Percentiles rank a stretch among this genome's conserved stretches.
phyloP scores from a whole-genome alignment of 2,797 vertebrate species.

The Cottoperca gobio region DNA sequence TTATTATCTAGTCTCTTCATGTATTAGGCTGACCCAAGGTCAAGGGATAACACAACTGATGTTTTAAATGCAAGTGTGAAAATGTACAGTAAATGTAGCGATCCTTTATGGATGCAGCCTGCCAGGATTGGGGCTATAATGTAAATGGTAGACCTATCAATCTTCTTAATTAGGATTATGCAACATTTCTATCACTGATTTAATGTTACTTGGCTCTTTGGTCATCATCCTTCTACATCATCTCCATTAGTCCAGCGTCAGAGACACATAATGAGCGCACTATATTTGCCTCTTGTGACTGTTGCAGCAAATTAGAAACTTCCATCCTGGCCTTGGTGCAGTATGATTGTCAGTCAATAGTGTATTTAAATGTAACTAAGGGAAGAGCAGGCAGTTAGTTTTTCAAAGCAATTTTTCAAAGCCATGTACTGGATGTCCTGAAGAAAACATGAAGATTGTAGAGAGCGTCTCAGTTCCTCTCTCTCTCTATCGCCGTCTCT shows the following conservation, averaged over 20 bases:
- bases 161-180: constrained; percentile 42
- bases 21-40: background rate
- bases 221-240: constrained; percentile 33
- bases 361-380: constrained; percentile 9
- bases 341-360: constrained; percentile 8
- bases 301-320: constrained; percentile 38
- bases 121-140: background rate
- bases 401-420: constrained; percentile 7
- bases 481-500: constrained; percentile 4
- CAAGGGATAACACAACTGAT: background rate
- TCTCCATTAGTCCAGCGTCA: constrained; percentile 41
- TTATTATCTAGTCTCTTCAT: background rate
- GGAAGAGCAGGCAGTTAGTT: constrained; percentile 14
- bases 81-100: background rate
- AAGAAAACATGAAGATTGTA: constrained; percentile 5
- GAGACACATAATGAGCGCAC: constrained; percentile 36
- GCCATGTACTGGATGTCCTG: background rate
- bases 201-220: constrained; percentile 32
- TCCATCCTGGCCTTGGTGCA: constrained; percentile 1
- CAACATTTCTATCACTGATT: constrained; percentile 27
- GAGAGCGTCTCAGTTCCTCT: constrained; percentile 18
- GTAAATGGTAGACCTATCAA: constrained; percentile 24
- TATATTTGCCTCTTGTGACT: constrained; percentile 33
- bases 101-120: constrained; percentile 6
- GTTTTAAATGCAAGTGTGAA: background rate